Base-by-base conservation (phyloP, 2,797 vertebrate genomes). In the Eurystomus glaucurus region DNA sequence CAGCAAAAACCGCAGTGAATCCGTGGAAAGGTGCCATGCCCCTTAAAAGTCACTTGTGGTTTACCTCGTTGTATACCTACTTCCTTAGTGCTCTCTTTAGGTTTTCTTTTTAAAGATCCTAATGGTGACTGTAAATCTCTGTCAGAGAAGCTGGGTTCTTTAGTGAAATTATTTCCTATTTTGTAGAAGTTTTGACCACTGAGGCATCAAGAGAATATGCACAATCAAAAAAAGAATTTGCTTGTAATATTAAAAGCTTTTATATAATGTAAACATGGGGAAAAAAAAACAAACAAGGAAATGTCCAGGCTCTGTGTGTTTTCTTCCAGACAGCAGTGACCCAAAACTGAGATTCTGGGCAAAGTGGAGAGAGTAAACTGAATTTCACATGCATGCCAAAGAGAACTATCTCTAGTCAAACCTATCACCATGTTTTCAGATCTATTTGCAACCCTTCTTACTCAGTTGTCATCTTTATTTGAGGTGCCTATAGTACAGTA, bases 131-230 rank as follows among this genome's bases (percentile, higher is more conserved):
- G 15, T 26, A 83, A 74, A 64, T 75, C 61, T 75, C 41, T 70
- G 41, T 70, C 61, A 78, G 65, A 89, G 71, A 45, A 58, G 31
- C 52, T 48, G 48, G 26, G 31, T 71, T 51, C 78, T 86, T 90
- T 26, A 76, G 37, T 48, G 37, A 89, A 62, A 83, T 62, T 22
- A 54, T 19, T 80, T 80, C 41, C 14, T 83, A 7, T 60, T 55
- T 91, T 85, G 26, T 60, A 72, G 60, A 80, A 78, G 22, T 94
- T 97, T 97, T 97, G 94, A 94, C 97, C 94, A 91, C 8, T 60
- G 68, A 93, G 33, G 41, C 46, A 80, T 62, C 69, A 70, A 80
- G 69, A 55, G 78, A 93, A 90, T 39, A 71, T 52, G 54, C 51
- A 64, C 37, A 76, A 60, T 90, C 85, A 85, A 76, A 74, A 15